Evolutionary conservation across 1,140 invertebrate genomes (phyloP), one percentile per base, ranked within the genome.

Genomic region (Rhagoletis zephyria): DNA sequence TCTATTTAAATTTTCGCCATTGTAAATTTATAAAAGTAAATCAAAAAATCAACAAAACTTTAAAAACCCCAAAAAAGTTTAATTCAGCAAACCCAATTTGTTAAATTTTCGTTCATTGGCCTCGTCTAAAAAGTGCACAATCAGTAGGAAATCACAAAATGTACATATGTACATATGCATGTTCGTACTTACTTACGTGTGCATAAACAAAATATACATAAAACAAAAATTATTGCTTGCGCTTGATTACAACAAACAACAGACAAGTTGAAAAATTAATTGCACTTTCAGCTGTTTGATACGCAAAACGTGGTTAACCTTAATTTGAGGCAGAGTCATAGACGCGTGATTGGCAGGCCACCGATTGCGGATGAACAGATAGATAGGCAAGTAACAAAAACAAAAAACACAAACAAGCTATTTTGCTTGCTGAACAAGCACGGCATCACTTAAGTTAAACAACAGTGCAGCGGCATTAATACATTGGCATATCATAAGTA

Each of bases 271-370:
- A 48, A 81, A 81, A 81, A 81, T 81, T 81, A 81, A 81, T 81
- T 81, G 74, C 74, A 81, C 74, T 81, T 81, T 81, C 74, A 81
- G 42, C 30, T 81, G 48, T 81, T 81, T 56, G 74, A 81, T 81
- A 81, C 74, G 74, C 74, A 59, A 56, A 81, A 81, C 74, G 14
- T 81, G 74, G 74, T 81, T 56, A 81, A 81, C 74, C 74, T 81
- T 81, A 81, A 81, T 81, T 81, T 81, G 74, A 19, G 48, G n/a
- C 4, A 4, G 30, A 30, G 48, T 81, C n/a, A 14, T 10, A 81
- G 48, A 6, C 48, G 16, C 45, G 30, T 7, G 74, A 81, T 56
- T 81, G 48, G 48, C 74, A 81, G 74, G 42, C 74, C 74, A 59
- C 30, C 30, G 30, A 30, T 19, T 81, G 74, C 74, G 48, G n/a